Evolutionary conservation across 2,797 vertebrate species (phyloP), one percentile per base, ranked within the genome.

Genomic region (Tadarida brasiliensis): DNA sequence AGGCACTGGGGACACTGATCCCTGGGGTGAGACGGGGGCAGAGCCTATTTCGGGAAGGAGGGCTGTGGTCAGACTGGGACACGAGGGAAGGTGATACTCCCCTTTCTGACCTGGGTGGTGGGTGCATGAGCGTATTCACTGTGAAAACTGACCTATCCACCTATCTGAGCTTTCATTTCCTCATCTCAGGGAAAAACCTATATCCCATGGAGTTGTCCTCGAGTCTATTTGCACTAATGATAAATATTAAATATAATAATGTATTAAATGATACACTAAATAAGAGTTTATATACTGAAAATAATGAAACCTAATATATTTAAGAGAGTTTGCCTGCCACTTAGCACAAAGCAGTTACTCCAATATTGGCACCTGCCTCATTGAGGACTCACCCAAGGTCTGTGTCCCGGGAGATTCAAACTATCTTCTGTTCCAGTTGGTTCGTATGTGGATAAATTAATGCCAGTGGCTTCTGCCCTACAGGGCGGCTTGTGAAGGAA

Each of bases 191-290:
- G 15, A 63, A 73, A 44, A 61, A 68, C 26, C n/a, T 57, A 20
- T 26, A 78, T 20, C 19, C 44, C 12, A 80, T 1, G 39, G 11
- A 76, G 7, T 28, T 89, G 17, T 57, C 44, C 88, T 83, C 86
- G 17, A 90, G 80, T 51, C 7, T 54, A 92, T 77, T 83, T 94
- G 17, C 84, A 74, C 70, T 54, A 76, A 80, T 49, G 30, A 77
- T 47, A 81, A 94, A 88, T 47, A 93, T 51, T 61, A 92, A 89
- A 56, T 49, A n/a, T 33, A 10, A 19, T 67, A 67, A 77, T 1
- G 59, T 28, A 54, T 47, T 39, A 91, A 83, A 7, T 44, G 24
- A 80, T 87, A 54, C 12, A 78, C 7, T 89, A 56, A 68, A 8
- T n/a, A 77, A 63, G n/a, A 67, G 19, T 70, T 91, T 54, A 33